Conservation (phyloP, 2,888 invertebrate species). For the Ennomos fuscantarius region DNA sequence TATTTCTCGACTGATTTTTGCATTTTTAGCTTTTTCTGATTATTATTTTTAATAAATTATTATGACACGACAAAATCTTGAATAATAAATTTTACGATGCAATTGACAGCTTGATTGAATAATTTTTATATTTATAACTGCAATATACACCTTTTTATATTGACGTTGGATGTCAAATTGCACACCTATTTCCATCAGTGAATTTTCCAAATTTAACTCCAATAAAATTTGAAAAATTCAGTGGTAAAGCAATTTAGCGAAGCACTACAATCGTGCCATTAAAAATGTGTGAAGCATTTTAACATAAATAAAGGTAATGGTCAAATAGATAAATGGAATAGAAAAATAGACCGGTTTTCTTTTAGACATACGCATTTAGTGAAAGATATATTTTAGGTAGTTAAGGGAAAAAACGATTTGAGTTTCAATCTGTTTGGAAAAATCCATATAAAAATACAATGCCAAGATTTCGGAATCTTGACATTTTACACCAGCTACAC, state of each 20-base stretch:
- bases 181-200: constrained; percentile 6
- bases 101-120: constrained; percentile 4
- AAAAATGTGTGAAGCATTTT: constrained; percentile 56
- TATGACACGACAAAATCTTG: constrained; percentile 11
- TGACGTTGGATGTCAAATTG: constrained; percentile 17
- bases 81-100: constrained; percentile 11
- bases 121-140: constrained; percentile 7
- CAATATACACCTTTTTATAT: background rate
- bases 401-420: constrained; percentile 57
- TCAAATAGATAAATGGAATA: constrained; percentile 77
- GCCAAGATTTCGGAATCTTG: too few species aligned
- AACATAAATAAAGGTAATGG: constrained; percentile 66
- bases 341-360: constrained; percentile 82
- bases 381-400: constrained; percentile 80
- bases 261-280: constrained; percentile 65
- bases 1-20: constrained; percentile 64
- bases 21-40: constrained; percentile 62
- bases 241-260: constrained; percentile 25
- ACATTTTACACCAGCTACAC: too few species aligned
- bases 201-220: constrained; percentile 14
- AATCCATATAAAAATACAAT: too few species aligned
- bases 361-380: constrained; percentile 81
- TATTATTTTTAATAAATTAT: constrained; percentile 29
- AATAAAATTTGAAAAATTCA: constrained; percentile 35
- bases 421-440: constrained; percentile 63